Evolutionary conservation across 2,113 vertebrate genomes (phyloP).

Genomic region (Platysternon megacephalum): DNA sequence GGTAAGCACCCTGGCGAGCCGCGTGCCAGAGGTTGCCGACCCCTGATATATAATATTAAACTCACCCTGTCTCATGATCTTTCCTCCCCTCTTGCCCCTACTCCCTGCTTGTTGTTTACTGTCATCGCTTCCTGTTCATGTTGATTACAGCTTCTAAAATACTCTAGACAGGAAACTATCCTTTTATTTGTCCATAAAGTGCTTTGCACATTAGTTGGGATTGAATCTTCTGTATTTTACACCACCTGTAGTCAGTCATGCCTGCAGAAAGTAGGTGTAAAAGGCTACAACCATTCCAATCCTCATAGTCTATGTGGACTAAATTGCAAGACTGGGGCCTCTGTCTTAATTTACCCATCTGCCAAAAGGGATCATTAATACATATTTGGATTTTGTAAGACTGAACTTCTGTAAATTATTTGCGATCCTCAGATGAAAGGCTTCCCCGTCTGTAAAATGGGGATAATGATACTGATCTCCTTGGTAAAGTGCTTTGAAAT

Average conservation of each 20-base stretch:
- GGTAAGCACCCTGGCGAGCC: too few species aligned
- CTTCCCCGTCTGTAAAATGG: too few species aligned
- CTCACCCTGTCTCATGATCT: background rate
- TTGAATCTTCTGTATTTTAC: background rate
- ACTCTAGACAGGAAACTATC: background rate
- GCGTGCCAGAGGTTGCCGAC: too few species aligned
- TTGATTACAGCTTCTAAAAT: slow-evolving; percentile 33
- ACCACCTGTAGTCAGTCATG: background rate
- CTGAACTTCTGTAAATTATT: background rate
- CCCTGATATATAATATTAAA: background rate
- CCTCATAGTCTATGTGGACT: background rate
- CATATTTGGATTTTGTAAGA: background rate
- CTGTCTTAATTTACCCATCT: background rate
- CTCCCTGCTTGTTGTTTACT: slow-evolving; percentile 9
- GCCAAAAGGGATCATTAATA: background rate
- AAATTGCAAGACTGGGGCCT: background rate
- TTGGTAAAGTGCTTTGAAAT: background rate
- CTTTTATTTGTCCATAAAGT: background rate
- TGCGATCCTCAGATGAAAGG: too few species aligned
- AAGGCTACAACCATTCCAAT: background rate
- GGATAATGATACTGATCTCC: too few species aligned
- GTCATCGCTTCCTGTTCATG: background rate
- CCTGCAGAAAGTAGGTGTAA: background rate
- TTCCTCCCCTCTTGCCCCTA: background rate
- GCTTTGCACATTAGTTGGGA: background rate